Evolutionary conservation across 2,888 invertebrate species (phyloP).

Genomic region (Andrena minutula): DNA sequence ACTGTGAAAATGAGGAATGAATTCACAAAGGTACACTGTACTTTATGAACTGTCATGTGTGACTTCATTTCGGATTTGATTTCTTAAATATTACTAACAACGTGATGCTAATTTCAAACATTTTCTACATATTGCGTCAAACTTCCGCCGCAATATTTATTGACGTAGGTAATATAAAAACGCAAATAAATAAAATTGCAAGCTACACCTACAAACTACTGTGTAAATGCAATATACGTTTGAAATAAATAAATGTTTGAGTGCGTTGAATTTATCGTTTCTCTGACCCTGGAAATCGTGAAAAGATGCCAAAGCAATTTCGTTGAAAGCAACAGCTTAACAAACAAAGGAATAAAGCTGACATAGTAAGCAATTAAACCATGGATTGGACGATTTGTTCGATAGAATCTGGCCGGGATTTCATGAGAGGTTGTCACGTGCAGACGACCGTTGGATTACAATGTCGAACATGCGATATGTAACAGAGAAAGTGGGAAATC

Average conservation of each 20-base stretch:
- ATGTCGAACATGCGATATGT: slow-evolving; percentile 25
- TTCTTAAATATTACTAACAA: too few species aligned
- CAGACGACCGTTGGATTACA: slow-evolving; percentile 36
- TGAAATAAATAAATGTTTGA: neutral
- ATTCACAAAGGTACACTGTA: too few species aligned
- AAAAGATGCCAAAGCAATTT: neutral
- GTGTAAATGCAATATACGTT: too few species aligned
- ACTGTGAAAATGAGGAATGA: too few species aligned
- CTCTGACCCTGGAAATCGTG: neutral
- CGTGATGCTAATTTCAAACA: too few species aligned
- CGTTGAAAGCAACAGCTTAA: neutral
- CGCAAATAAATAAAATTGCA: too few species aligned
- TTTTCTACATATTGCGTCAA: too few species aligned
- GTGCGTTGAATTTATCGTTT: neutral
- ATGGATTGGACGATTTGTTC: slow-evolving; percentile 24
- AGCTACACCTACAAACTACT: too few species aligned
- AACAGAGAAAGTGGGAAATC: slow-evolving; percentile 43
- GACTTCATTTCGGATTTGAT: too few species aligned
- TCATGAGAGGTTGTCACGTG: slow-evolving; percentile 38
- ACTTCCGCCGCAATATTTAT: too few species aligned
- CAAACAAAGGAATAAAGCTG: neutral
- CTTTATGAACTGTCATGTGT: too few species aligned
- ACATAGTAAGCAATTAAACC: slow-evolving; percentile 19
- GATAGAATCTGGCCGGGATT: slow-evolving; percentile 26
- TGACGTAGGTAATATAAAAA: too few species aligned